Conservation (phyloP, 92 coral and sea anemone species). For the Actinostola sp. region DNA sequence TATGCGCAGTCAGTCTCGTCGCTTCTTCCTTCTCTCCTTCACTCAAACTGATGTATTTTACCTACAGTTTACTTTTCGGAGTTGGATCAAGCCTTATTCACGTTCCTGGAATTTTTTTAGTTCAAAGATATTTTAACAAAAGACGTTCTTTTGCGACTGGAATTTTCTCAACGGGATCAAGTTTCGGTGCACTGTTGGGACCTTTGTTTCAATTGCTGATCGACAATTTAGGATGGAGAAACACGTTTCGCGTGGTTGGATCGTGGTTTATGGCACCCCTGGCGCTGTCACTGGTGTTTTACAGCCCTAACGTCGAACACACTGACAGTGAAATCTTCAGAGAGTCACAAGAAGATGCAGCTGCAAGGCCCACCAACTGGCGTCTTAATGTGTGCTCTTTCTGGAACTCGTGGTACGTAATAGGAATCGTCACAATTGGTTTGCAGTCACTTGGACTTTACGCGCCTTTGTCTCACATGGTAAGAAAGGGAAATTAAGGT, state of each 20-base stretch:
- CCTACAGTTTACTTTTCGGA: constrained; percentile 56
- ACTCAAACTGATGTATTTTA: constrained; percentile 46
- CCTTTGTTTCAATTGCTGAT: constrained; percentile 57
- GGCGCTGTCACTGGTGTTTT: constrained; percentile 26
- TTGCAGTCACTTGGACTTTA: constrained; percentile 42
- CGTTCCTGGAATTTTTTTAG: constrained; percentile 41
- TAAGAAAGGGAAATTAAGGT: constrained; percentile 27
- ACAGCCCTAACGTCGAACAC: constrained; percentile 35
- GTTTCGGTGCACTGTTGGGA: constrained; percentile 57
- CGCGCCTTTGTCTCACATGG: constrained; percentile 66
- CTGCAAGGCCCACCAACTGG: constrained; percentile 25
- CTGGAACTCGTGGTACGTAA: constrained; percentile 12
- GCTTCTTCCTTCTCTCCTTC: constrained; percentile 46
- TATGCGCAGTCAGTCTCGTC: constrained; percentile 40
- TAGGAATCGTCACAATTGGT: constrained; percentile 17
- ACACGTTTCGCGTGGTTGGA: constrained; percentile 57
- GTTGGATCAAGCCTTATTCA: constrained; percentile 53
- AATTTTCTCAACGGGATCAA: constrained; percentile 61
- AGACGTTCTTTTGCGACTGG: constrained; percentile 66
- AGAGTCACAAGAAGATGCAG: neutral
- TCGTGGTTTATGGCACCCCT: constrained; percentile 31
- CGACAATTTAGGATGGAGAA: constrained; percentile 57
- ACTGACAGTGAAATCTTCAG: neutral
- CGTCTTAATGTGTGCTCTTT: neutral
- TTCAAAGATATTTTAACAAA: constrained; percentile 52